Evolutionary conservation across 30 jellyfish, hydroid and myxozoan genomes (phyloP).

Genomic region (Catostylus mosaicus): DNA sequence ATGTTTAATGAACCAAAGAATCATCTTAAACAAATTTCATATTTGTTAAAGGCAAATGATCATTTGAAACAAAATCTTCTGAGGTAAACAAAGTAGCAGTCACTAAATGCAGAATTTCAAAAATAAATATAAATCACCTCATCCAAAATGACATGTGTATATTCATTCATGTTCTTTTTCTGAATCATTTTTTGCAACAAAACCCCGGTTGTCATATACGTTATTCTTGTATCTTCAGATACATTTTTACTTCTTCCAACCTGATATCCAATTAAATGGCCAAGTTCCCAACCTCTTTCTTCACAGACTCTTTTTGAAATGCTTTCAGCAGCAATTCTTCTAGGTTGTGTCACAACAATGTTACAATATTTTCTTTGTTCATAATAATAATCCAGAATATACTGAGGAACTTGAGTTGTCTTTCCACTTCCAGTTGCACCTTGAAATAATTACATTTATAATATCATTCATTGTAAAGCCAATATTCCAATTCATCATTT

Average conservation of each 20-base stretch:
- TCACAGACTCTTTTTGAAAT: slow-evolving; percentile 90
- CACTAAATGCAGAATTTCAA: too few relatives aligned
- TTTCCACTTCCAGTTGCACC: slow-evolving; percentile 99
- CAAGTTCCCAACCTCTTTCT: slow-evolving; percentile 97
- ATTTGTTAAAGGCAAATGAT: too few relatives aligned
- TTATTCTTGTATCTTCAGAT: slow-evolving; percentile 94
- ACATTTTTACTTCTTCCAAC: slow-evolving; percentile 86
- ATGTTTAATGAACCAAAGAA: too few relatives aligned
- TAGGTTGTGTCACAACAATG: slow-evolving; percentile 98
- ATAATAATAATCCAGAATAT: slow-evolving; percentile 81
- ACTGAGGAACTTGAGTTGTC: slow-evolving; percentile 99
- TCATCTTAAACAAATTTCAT: too few relatives aligned
- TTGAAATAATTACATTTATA: slow-evolving; percentile 7
- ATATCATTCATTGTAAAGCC: too few relatives aligned
- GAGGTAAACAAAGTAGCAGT: too few relatives aligned
- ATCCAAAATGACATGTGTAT: slow-evolving; percentile 94
- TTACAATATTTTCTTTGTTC: slow-evolving; percentile 83
- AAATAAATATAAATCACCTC: too few relatives aligned
- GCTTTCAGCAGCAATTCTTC: slow-evolving; percentile 98
- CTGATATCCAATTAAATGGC: slow-evolving; percentile 94
- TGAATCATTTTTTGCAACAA: slow-evolving; percentile 78
- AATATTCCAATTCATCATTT: too few relatives aligned
- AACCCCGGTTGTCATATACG: slow-evolving; percentile 98
- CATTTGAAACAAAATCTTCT: too few relatives aligned
- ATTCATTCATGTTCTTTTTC: slow-evolving; percentile 79